These are phyloP conservation scores for Lepisosteus oculatus DNA, from an alignment of 2,113 vertebrate species.

Conservation along the genomic window DNA sequence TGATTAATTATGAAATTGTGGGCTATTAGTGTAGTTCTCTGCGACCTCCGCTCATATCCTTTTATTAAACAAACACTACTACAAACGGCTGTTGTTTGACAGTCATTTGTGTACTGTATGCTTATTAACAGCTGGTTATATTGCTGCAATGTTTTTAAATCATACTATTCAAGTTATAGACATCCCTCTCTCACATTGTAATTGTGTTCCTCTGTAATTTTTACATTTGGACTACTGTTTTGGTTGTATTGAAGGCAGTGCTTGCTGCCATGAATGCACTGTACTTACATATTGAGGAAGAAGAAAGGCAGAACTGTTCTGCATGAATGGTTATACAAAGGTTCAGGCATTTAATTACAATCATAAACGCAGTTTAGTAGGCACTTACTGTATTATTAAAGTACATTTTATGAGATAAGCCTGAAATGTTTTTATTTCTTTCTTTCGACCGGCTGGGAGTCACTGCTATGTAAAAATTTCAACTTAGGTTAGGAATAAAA, in stretches of 20 bases:
- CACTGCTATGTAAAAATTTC: no score
- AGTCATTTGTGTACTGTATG: no score
- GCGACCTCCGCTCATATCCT: no score
- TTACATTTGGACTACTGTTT: conserved; percentile 30
- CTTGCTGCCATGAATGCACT: conserved; percentile 19
- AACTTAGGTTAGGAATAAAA: no score
- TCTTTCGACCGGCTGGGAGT: not conserved
- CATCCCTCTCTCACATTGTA: conserved; percentile 19
- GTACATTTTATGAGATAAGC: conserved; percentile 46
- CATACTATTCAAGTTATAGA: no score
- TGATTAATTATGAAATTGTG: conserved; percentile 39
- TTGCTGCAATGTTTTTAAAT: no score
- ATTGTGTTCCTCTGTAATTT: conserved; percentile 39
- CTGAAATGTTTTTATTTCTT: conserved; percentile 22
- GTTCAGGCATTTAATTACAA: conserved; percentile 60
- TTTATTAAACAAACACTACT: no score
- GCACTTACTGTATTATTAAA: conserved; percentile 55
- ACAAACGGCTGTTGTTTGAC: no score
- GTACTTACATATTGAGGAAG: not conserved
- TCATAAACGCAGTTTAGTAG: conserved; percentile 65
- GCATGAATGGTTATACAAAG: conserved; percentile 53
- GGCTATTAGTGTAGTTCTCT: conserved; percentile 24
- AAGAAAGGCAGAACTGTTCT: conserved; percentile 25
- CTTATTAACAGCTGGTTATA: no score
- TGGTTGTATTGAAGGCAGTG: conserved; percentile 32